Evolutionary conservation across 2,113 vertebrate genomes (phyloP).

Genomic region (Lethenteron reissneri): DNA sequence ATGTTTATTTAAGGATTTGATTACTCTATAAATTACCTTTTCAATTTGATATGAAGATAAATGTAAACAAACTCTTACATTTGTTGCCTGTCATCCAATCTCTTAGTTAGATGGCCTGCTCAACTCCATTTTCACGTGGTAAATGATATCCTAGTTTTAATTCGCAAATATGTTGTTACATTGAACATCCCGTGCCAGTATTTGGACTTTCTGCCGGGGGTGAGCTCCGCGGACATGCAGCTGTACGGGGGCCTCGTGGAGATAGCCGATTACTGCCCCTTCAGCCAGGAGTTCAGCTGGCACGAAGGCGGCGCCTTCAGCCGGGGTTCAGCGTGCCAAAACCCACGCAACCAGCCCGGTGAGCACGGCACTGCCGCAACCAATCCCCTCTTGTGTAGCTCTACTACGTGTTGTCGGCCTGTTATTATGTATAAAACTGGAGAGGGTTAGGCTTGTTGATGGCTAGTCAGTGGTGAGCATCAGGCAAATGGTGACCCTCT

Average conservation of each 20-base stretch:
- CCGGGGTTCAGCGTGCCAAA: constrained; percentile 68
- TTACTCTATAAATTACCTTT: too few relatives aligned
- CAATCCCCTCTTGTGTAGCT: not conserved
- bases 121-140: too few relatives aligned
- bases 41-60: too few relatives aligned
- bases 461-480: not conserved
- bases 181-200: constrained; percentile 29
- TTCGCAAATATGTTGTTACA: too few relatives aligned
- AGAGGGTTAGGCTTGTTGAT: not conserved
- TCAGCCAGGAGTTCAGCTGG: constrained; percentile 95
- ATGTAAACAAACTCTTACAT: too few relatives aligned
- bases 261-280: constrained; percentile 90
- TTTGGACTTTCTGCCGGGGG: constrained; percentile 52
- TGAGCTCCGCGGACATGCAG: constrained; percentile 36
- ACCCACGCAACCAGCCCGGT: constrained; percentile 74
- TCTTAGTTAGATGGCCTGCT: too few relatives aligned
- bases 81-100: too few relatives aligned
- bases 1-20: too few relatives aligned
- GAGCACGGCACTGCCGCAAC: constrained; percentile 11
- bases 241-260: constrained; percentile 80
- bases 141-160: too few relatives aligned
- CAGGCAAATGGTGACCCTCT: not conserved
- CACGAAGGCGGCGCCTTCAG: constrained; percentile 77
- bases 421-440: not conserved
- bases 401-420: not conserved